Base-by-base conservation (phyloP, 2,113 vertebrate genomes). In the Macrotis lagotis region DNA sequence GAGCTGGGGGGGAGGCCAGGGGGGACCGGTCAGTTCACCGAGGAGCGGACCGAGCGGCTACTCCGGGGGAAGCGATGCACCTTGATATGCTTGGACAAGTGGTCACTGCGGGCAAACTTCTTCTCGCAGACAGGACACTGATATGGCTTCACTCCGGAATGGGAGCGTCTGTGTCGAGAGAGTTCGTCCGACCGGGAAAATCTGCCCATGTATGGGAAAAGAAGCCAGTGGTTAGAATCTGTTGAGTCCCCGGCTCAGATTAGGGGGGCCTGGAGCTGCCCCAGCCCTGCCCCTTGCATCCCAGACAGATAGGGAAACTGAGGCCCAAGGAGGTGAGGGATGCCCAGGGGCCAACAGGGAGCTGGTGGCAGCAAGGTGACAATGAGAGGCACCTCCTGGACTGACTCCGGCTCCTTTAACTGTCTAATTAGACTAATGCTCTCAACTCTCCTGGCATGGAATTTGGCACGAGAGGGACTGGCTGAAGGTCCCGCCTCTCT, bases 41-140 rank as follows among this genome's bases (percentile, higher is more conserved):
- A 98, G 59, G 66, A 83, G 92, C 99, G 99, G 44, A 98, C 98
- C 3, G 99, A 98, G 96, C 99, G 99, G 98, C 98, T 99, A 99
- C 99, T 99, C 98, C 99, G 98, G 25, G 99, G 99, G 98, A 99
- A 99, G 95, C 99, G 99, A 97, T 99, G 99, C 98, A 99, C 99
- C 99, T 99, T 99, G 98, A 99, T 98, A 66, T 99, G 99, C 98
- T 99, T 99, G 98, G 99, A 99, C 98, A 99, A 99, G 99, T 99
- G 99, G 99, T 99, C 99, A 22, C 99, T 99, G 91, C 99, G 99
- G 48, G 99, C 99, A 95, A 99, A 99, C 98, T 99, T 99, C 99
- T 99, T 99, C 98, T 99, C 99, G 0, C 99, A 99, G 95, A 99
- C 99, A 0, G 99, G 99, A 95, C 99, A 99, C 98, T 99, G 99